Evolutionary conservation across 2,797 vertebrate species (phyloP).

Genomic region (Leptodactylus fallax): DNA sequence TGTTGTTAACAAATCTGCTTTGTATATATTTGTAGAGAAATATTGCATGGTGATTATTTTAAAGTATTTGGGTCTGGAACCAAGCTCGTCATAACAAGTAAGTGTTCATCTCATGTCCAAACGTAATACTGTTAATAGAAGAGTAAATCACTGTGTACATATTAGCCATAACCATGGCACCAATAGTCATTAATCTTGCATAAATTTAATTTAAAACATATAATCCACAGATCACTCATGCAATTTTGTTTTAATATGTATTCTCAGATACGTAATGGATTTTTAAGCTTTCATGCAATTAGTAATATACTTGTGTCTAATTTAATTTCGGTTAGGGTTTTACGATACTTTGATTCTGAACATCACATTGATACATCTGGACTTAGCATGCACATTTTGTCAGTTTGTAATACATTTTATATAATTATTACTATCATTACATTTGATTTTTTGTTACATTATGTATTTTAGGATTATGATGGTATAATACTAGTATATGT

Average conservation of each 20-base stretch:
- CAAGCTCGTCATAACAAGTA: slow-evolving; percentile 54
- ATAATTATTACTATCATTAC: no score
- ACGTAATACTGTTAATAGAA: neutral
- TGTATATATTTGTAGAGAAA: neutral
- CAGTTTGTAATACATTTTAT: no score
- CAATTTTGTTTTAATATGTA: neutral
- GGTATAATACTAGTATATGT: neutral
- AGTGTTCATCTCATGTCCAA: neutral
- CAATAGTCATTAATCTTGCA: neutral
- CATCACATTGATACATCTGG: no score
- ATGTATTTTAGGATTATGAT: no score
- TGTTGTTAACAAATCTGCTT: no score
- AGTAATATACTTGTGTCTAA: neutral
- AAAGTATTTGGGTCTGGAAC: slow-evolving; percentile 54
- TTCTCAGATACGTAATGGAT: neutral
- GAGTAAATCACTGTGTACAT: no score
- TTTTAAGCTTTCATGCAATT: neutral
- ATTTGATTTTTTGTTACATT: no score
- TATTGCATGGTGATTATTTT: slow-evolving; percentile 14
- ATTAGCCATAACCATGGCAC: neutral
- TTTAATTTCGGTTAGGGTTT: no score
- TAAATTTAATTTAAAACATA: no score
- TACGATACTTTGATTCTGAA: neutral
- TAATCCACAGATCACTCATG: neutral
- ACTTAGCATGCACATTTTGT: no score